These are phyloP conservation scores for Triplophysa siluroides DNA, from an alignment of 2,113 vertebrate species.

Conservation along the genomic window DNA sequence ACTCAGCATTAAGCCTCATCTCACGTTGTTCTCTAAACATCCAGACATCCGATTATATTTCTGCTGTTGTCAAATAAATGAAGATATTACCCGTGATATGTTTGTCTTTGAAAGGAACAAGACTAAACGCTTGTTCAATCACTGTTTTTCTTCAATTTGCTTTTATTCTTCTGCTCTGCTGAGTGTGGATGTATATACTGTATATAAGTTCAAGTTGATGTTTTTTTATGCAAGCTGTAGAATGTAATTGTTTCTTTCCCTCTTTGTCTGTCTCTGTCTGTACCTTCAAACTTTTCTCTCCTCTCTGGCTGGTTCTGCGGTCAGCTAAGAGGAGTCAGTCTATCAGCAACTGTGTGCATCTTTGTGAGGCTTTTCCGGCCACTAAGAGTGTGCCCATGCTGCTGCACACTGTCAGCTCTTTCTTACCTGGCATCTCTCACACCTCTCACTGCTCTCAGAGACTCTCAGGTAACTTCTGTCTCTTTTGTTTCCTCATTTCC, in stretches of 20 bases:
- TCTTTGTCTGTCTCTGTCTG: conserved; percentile 41
- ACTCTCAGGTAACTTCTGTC: conserved; percentile 88
- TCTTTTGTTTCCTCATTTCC: conserved; percentile 41
- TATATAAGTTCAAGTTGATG: neutral
- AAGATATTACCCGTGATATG: no score
- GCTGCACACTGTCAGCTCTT: conserved; percentile 97
- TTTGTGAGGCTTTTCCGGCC: conserved; percentile 94
- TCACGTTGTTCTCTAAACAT: no score
- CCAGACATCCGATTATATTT: no score
- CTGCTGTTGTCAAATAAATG: no score
- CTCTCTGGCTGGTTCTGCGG: conserved; percentile 58
- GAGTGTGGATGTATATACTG: no score
- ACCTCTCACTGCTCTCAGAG: conserved; percentile 94
- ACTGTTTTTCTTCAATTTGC: no score
- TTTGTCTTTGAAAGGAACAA: no score
- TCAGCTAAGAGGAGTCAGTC: conserved; percentile 99
- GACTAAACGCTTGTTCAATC: no score
- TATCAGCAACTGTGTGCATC: conserved; percentile 99
- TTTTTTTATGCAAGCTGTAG: neutral
- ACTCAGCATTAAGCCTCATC: no score
- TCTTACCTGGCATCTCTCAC: conserved; percentile 98
- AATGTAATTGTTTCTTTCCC: conserved; percentile 31
- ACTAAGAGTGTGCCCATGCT: conserved; percentile 98
- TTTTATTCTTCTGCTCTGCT: no score
- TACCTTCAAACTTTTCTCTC: conserved; percentile 47